Conservation (phyloP, 2,797 vertebrate genomes). For the Acanthopagrus latus region DNA sequence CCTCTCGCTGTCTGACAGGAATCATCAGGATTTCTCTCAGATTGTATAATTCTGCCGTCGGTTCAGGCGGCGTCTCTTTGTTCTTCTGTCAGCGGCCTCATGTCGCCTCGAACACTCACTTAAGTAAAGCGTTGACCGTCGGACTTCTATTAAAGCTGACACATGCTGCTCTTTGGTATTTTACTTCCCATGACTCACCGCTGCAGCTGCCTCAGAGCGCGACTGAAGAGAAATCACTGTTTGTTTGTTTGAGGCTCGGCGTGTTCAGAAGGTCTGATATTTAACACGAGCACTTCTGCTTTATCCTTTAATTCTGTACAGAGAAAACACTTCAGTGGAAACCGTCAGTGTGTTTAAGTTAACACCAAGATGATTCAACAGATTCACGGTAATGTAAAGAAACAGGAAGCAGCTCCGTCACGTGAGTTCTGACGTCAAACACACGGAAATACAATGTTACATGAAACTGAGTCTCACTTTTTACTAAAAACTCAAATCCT, state of each 20-base stretch:
- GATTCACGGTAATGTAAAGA: too few species aligned
- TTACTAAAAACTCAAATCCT: too few species aligned
- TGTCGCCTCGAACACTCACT: constrained; percentile 50
- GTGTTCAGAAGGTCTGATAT: not conserved
- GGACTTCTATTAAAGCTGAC: constrained; percentile 62
- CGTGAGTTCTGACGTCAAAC: too few species aligned
- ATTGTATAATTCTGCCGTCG: not conserved
- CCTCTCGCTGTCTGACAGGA: not conserved
- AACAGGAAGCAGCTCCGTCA: too few species aligned
- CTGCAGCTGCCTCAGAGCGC: constrained; percentile 45
- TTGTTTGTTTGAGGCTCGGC: not conserved
- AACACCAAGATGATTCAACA: too few species aligned
- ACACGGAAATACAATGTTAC: too few species aligned
- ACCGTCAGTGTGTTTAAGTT: too few species aligned
- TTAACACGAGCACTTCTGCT: not conserved
- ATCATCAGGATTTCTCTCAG: not conserved
- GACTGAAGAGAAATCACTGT: constrained; percentile 22
- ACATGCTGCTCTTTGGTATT: constrained; percentile 69
- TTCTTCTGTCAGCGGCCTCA: constrained; percentile 47
- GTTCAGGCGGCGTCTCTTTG: too few species aligned
- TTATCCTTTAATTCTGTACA: not conserved
- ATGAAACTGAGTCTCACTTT: too few species aligned
- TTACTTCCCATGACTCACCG: constrained; percentile 55
- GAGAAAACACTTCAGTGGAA: too few species aligned
- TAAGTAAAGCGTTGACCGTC: constrained; percentile 47